These are phyloP conservation scores for Caenorhabditis sp. DNA, from an alignment of 2,888 invertebrate genomes.

Conservation along the genomic window DNA sequence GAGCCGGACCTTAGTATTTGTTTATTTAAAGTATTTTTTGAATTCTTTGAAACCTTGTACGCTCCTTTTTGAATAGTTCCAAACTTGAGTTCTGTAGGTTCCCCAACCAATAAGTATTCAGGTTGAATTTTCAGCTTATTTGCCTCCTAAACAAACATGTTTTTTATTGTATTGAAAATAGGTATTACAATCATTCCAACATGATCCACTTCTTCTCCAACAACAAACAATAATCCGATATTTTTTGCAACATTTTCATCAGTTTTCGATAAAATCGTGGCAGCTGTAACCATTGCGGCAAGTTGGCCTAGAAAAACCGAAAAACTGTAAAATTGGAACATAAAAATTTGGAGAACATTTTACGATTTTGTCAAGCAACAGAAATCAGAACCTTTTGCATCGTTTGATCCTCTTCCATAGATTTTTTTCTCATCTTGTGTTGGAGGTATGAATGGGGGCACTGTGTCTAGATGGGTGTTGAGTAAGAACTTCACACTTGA, in stretches of 20 bases:
- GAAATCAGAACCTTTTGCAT: slow-evolving; percentile 62
- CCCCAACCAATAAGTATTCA: slow-evolving; percentile 66
- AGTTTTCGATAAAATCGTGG: slow-evolving; percentile 43
- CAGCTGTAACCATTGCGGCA: slow-evolving; percentile 64
- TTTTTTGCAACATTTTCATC: slow-evolving; percentile 51
- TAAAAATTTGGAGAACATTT: not conserved
- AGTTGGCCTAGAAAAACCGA: slow-evolving; percentile 57
- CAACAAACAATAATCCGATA: slow-evolving; percentile 64
- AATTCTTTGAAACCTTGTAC: slow-evolving; percentile 56
- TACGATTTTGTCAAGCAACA: not conserved
- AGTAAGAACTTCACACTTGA: slow-evolving; percentile 56
- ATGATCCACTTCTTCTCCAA: slow-evolving; percentile 68
- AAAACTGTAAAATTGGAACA: slow-evolving; percentile 1
- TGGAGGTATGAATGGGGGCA: slow-evolving; percentile 66
- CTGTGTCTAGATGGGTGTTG: slow-evolving; percentile 69
- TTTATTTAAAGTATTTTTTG: not conserved
- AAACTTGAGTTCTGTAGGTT: slow-evolving; percentile 67
- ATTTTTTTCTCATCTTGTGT: slow-evolving; percentile 53
- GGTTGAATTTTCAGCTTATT: slow-evolving; percentile 58
- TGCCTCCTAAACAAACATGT: slow-evolving; percentile 47
- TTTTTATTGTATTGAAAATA: slow-evolving; percentile 7
- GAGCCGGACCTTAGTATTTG: slow-evolving; percentile 36
- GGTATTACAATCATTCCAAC: slow-evolving; percentile 62
- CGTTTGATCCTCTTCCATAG: slow-evolving; percentile 66
- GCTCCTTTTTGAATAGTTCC: slow-evolving; percentile 67